Evolutionary conservation across 2,797 vertebrate species (phyloP), one percentile per base, ranked within the genome.

Genomic region (Melanotaenia trifasciata): DNA sequence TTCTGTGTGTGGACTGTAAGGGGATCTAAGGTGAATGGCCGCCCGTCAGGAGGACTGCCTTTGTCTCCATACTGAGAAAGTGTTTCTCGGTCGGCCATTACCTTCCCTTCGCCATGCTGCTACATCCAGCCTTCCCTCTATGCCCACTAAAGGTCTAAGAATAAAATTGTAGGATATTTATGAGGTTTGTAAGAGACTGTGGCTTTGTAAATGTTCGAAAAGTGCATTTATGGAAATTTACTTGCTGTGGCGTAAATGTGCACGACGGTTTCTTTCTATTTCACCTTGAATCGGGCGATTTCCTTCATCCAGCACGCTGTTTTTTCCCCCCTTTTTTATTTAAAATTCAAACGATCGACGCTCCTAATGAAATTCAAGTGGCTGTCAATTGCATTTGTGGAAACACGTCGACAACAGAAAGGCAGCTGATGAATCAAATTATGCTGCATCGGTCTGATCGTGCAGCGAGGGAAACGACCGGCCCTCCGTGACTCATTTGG

Each of bases 21-120:
- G 53, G 51, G 86, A 83, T 78, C 84, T 84, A 83, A 87, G 84
- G 90, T 92, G 89, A 94, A 91, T 91, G 92, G 88, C 86, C 83
- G 91, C 88, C 84, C 84, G 88, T 86, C 86, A 88, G 86, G 70
- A 89, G 83, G 73, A 79, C 89, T 90, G 92, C 88, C 94, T 95
- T 95, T 95, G 95, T 95, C 93, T 95, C 86, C 89, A 79, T 38
- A 78, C 87, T 88, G 84, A 82, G 87, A 86, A 76, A 90, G 81
- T 61, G 91, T 86, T 85, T 85, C 80, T 85, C 90, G 87, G 93
- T 90, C 94, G 93, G 95, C 94, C 95, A 94, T 95, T 94, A 92
- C 88, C 88, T 88, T 78, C 80, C 85, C 79, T 76, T 88, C 91
- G 87, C 84, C 90, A 89, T 83, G 89, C 90, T 84, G 86, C 76